phyloP scores from a whole-genome alignment of 2,113 vertebrate species.

The Aptenodytes patagonicus region DNA sequence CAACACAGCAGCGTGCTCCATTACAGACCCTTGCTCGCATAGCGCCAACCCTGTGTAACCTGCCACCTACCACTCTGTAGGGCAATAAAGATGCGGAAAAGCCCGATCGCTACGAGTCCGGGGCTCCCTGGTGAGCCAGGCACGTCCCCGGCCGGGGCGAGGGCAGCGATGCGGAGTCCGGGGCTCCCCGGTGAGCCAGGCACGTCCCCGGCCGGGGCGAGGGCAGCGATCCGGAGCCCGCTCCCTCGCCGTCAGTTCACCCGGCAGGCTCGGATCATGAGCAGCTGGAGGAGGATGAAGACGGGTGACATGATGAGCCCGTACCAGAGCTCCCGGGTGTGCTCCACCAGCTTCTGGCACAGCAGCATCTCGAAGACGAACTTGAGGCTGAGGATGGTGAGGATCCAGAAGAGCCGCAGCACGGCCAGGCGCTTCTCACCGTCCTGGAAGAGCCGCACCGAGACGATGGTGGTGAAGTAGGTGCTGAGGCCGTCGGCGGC shows the following conservation, averaged over 20 bases:
- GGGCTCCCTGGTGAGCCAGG: not conserved
- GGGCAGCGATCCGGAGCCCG: not conserved
- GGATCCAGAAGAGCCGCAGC: constrained; percentile 94
- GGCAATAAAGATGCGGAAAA: too few relatives aligned
- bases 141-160: not conserved
- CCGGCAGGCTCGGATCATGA: constrained; percentile 95
- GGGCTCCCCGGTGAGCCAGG: not conserved
- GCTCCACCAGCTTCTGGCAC: constrained; percentile 93
- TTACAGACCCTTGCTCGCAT: not conserved
- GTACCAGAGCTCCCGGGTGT: constrained; percentile 88
- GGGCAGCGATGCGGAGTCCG: not conserved
- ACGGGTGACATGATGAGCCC: constrained; percentile 93
- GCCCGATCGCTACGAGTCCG: accelerated
- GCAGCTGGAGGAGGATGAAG: constrained; percentile 95
- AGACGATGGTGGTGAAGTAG: constrained; percentile 97
- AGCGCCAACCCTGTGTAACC: not conserved
- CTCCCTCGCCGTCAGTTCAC: constrained; percentile 80
- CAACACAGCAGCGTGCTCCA: accelerated
- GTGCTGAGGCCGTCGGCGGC: constrained; percentile 95
- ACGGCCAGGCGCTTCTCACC: constrained; percentile 94
- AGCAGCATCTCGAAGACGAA: constrained; percentile 97
- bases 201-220: accelerated
- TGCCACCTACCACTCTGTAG: not conserved
- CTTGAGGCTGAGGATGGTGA: constrained; percentile 96
- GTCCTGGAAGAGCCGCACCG: constrained; percentile 95